phyloP scores from a whole-genome alignment of 2,797 vertebrate genomes.

The Monodelphis domestica region DNA sequence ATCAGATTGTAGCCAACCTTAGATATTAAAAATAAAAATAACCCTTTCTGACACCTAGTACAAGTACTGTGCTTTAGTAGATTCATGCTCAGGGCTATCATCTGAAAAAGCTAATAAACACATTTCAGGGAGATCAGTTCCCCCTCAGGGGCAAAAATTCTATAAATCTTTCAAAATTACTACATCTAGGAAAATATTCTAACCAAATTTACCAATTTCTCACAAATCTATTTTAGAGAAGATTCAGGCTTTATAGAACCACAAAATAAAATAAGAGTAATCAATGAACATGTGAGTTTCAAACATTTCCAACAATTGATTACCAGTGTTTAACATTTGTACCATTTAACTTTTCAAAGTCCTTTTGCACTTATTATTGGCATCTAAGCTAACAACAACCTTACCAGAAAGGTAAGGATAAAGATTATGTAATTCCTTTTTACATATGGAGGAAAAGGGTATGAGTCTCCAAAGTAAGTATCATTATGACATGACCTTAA shows the following conservation, averaged over 20 bases:
- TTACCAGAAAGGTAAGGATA: not conserved
- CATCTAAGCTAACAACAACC: not conserved
- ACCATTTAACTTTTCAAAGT: not conserved
- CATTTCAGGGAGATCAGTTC: not conserved
- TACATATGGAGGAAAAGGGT: not conserved
- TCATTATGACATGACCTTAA: not conserved
- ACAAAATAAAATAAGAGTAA: not conserved
- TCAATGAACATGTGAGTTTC: not conserved
- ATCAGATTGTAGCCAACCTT: not conserved
- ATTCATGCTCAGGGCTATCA: not conserved
- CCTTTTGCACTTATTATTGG: not conserved
- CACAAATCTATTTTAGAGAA: not conserved
- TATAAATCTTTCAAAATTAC: not conserved
- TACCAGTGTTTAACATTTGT: not conserved
- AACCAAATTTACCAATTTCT: not conserved
- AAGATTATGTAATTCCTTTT: not conserved
- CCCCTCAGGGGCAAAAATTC: not conserved
- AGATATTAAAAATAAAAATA: not conserved
- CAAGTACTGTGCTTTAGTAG: conserved; percentile 1
- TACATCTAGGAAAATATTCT: not conserved
- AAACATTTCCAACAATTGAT: not conserved
- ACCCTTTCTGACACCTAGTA: not conserved
- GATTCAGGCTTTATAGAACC: not conserved
- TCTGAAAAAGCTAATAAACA: conserved; percentile 3
- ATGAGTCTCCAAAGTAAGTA: not conserved